Conservation (phyloP, 2,113 vertebrate genomes). For the Ancistrus triradiatus region DNA sequence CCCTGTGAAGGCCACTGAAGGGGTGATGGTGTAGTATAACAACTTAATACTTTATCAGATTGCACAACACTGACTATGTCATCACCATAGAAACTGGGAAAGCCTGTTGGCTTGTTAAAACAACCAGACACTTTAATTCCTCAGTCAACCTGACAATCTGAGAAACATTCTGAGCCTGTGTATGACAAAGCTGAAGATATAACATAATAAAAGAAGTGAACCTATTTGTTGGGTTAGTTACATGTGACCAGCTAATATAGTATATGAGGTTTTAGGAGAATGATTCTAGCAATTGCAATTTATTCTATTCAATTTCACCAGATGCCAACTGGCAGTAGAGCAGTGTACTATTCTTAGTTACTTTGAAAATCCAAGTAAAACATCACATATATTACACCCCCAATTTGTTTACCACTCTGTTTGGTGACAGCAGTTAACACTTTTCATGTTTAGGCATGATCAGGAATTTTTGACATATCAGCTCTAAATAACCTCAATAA, state of each 20-base stretch:
- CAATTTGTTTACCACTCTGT: background rate
- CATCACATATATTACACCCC: background rate
- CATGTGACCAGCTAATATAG: too few species aligned
- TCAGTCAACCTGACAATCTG: background rate
- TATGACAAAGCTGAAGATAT: background rate
- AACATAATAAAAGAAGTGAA: too few species aligned
- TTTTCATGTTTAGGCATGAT: constrained; percentile 34
- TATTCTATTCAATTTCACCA: too few species aligned
- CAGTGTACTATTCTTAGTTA: too few species aligned
- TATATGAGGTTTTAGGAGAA: too few species aligned
- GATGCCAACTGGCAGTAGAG: too few species aligned
- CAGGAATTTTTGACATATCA: constrained; percentile 37
- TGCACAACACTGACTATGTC: constrained; percentile 24
- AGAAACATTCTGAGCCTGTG: background rate
- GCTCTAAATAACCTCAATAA: constrained; percentile 28
- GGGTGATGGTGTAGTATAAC: constrained; percentile 62
- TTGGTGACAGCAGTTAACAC: constrained; percentile 17
- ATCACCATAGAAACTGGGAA: constrained; percentile 36
- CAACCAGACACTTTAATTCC: background rate
- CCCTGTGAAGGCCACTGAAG: constrained; percentile 58
- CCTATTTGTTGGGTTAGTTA: too few species aligned
- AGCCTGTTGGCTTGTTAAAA: background rate
- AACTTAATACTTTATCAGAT: constrained; percentile 64
- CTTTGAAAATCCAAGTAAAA: too few species aligned
- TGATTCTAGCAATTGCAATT: too few species aligned